Evolutionary conservation across 2,888 invertebrate genomes (phyloP), one percentile per base, ranked within the genome.

Genomic region (Aethes cnicana): DNA sequence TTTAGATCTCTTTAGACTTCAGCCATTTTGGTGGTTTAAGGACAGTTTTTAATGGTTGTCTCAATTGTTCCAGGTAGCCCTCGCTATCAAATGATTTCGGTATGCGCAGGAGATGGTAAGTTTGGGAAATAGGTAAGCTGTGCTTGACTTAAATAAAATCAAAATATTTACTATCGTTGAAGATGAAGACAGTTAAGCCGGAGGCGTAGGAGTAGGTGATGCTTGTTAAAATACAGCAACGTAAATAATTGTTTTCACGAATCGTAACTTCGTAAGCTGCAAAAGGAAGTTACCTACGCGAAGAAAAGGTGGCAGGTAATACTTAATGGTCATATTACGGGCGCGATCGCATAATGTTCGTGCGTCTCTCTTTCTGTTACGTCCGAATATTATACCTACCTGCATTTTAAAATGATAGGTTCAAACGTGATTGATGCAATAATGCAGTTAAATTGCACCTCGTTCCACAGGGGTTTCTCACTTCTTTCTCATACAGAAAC

Each of bases 221-320:
- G 42, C 35, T 41, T 49, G 35, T 42, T 49, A 43, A 43, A 20
- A 49, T 43, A 9, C 30, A 30, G 36, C 23, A 17, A 14, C 17
- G 28, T 50, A 36, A 43, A 28, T 26, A 36, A 46, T 25, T 18
- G 33, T 48, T 42, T 44, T 52, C 46, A 46, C 33, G 36, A 46
- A 39, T 52, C 49, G 26, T 23, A 30, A 44, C 25, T 46, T 52
- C 49, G 26, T 23, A 30, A 44, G 25, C 32, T 30, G 44, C 32
- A 44, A 46, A 30, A 44, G 52, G 46, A 52, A 52, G 52, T 52
- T 52, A 52, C n/a, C n/a, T n/a, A n/a, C 52, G 52, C 46, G 37
- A 26, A 43, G 28, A 20, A 39, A 14, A 46, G 39, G 32, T 32
- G 28, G 28, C 41, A 20, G 32, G 52, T 52, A 52, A 52, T 52